These are phyloP conservation scores for Ctenopoma kingsleyae DNA, from an alignment of 2,797 vertebrate genomes.

Conservation along the genomic window DNA sequence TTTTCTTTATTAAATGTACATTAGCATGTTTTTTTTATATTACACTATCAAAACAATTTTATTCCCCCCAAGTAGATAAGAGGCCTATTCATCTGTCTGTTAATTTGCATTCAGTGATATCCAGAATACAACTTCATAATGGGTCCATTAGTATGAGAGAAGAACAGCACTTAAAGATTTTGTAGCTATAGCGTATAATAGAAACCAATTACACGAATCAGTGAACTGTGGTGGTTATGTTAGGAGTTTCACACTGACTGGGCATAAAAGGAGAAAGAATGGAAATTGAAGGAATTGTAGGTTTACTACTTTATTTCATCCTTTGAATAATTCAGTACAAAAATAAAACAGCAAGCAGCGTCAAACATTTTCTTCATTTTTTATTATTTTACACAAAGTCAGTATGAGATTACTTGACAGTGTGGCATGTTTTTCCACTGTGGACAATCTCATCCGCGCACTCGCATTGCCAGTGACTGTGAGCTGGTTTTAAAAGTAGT, in stretches of 20 bases:
- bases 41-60: slow-evolving; percentile 9
- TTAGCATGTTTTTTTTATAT: not conserved
- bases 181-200: slow-evolving; percentile 37
- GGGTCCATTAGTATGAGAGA: slow-evolving; percentile 57
- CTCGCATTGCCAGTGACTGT: slow-evolving; percentile 22
- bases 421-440: slow-evolving; percentile 12
- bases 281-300: slow-evolving; percentile 48
- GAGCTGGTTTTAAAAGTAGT: slow-evolving; percentile 87
- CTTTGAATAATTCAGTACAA: slow-evolving; percentile 66
- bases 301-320: slow-evolving; percentile 68
- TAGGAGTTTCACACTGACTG: slow-evolving; percentile 23
- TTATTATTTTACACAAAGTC: slow-evolving; percentile 68
- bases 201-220: slow-evolving; percentile 65
- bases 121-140: slow-evolving; percentile 48
- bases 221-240: slow-evolving; percentile 30
- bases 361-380: slow-evolving; percentile 67
- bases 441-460: slow-evolving; percentile 21
- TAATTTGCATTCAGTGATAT: slow-evolving; percentile 39
- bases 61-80: slow-evolving; percentile 34
- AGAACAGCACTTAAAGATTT: slow-evolving; percentile 52
- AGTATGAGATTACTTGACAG: slow-evolving; percentile 26
- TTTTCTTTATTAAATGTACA: not conserved
- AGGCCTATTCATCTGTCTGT: slow-evolving; percentile 8
- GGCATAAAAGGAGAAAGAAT: slow-evolving; percentile 25
- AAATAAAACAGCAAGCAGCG: slow-evolving; percentile 67